Conservation (phyloP, 2,797 vertebrate genomes). For the Acrossocheilus fasciatus region DNA sequence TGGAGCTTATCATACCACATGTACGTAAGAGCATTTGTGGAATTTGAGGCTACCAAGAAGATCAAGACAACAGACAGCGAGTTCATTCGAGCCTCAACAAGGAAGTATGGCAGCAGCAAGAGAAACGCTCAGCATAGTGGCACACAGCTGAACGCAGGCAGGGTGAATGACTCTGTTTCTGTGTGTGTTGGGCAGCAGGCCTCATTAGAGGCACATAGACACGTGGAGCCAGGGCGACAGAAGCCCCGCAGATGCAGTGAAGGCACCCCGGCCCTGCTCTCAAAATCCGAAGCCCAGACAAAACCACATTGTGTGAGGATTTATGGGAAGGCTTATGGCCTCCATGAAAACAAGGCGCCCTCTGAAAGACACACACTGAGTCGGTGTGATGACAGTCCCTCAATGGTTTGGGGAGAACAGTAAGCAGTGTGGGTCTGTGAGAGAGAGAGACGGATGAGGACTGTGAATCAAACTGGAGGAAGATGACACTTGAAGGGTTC, state of each 20-base stretch:
- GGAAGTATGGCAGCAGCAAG: constrained; percentile 4
- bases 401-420: constrained; percentile 69
- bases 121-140: constrained; percentile 10
- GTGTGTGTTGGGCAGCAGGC: constrained; percentile 29
- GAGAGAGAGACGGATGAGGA: constrained; percentile 66
- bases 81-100: constrained; percentile 15
- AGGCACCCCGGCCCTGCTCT: constrained; percentile 40
- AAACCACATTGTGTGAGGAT: constrained; percentile 88
- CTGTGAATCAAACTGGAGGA: constrained; percentile 75
- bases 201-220: constrained; percentile 34
- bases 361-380: constrained; percentile 60
- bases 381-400: constrained; percentile 72
- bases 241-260: constrained; percentile 44
- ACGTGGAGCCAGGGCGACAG: constrained; percentile 36
- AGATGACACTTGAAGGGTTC: constrained; percentile 76
- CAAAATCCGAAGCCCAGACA: constrained; percentile 54
- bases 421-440: constrained; percentile 55
- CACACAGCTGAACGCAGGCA: constrained; percentile 32
- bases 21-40: background rate
- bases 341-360: constrained; percentile 72
- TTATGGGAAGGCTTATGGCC: constrained; percentile 84
- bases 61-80: constrained; percentile 20
- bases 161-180: constrained; percentile 31
- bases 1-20: background rate
- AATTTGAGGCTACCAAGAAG: background rate